A percentile compares a stretch with the other conserved stretches of the same genome.
These are phyloP conservation scores for Eonycteris spelaea DNA, from an alignment of 2,113 vertebrate genomes.

Conservation along the genomic window DNA sequence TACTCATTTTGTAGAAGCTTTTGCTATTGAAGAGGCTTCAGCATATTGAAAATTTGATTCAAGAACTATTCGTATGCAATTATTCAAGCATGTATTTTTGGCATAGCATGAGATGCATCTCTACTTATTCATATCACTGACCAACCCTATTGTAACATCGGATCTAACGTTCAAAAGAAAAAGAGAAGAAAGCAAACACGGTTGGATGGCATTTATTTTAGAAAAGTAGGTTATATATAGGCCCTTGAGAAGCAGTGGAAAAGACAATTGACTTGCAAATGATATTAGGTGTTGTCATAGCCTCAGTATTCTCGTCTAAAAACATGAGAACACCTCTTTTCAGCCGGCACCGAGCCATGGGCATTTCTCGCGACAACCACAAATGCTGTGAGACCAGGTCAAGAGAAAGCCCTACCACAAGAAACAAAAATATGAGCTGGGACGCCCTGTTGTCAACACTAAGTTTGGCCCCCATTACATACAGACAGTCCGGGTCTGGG, in stretches of 20 bases:
- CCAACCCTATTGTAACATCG: not conserved
- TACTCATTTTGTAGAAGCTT: not conserved
- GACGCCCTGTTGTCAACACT: constrained; percentile 92
- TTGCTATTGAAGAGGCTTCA: not conserved
- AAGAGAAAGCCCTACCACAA: constrained; percentile 96
- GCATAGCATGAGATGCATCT: not conserved
- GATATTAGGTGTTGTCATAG: not conserved
- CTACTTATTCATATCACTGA: not conserved
- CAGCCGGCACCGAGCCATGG: not conserved
- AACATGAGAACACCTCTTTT: not conserved
- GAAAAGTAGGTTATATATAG: not conserved
- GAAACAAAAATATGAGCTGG: constrained; percentile 97
- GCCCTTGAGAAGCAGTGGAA: not conserved
- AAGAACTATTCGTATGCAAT: not conserved
- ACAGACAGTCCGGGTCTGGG: constrained; percentile 93
- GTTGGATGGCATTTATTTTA: not conserved
- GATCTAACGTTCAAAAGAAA: not conserved
- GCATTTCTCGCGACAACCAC: constrained; percentile 96
- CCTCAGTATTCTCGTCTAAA: not conserved
- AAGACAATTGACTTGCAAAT: not conserved
- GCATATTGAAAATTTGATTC: not conserved
- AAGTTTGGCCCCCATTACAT: constrained; percentile 93
- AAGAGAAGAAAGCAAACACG: not conserved
- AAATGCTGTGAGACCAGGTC: constrained; percentile 87
- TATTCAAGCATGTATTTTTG: not conserved